phyloP scores from a whole-genome alignment of 2,797 vertebrate species.

The Setipinna tenuifilis region DNA sequence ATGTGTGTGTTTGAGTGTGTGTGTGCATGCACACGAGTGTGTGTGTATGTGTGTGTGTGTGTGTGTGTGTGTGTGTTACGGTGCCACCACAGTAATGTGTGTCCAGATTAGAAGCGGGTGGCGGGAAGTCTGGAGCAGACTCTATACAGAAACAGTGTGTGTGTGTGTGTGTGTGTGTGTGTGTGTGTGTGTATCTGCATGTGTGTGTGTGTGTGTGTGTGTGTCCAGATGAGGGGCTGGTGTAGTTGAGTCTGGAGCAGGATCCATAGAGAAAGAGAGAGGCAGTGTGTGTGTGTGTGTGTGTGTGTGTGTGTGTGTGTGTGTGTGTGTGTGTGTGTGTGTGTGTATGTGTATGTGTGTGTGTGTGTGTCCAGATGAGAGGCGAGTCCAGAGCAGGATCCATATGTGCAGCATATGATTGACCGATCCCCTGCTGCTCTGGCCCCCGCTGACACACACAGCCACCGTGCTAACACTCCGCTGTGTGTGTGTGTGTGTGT shows the following conservation, averaged over 20 bases:
- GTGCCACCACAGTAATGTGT: no score
- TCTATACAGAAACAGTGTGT: no score
- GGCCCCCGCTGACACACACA: constrained; percentile 21
- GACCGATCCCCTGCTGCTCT: constrained; percentile 48
- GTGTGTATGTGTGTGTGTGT: constrained; percentile 41
- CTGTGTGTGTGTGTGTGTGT: constrained; percentile 53
- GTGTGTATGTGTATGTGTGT: constrained; percentile 35
- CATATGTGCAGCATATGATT: constrained; percentile 57
- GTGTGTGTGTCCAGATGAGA: constrained; percentile 13
- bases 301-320: constrained; percentile 10
- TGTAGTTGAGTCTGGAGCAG: no score
- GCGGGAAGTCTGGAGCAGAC: no score
- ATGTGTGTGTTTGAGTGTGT: neutral
- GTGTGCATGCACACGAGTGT: neutral
- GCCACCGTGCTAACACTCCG: constrained; percentile 55
- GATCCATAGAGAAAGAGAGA: no score
- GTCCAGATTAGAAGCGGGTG: no score
- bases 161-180: no score
- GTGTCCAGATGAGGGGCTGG: no score
- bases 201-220: constrained; percentile 38
- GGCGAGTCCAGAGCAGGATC: constrained; percentile 49
- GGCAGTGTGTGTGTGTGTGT: constrained; percentile 43
- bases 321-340: neutral
- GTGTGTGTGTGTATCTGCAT: neutral
- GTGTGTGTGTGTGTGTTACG: no score